Evolutionary conservation across 2,888 invertebrate genomes (phyloP), one percentile per base, ranked within the genome.

Genomic region (Polyploca ridens): DNA sequence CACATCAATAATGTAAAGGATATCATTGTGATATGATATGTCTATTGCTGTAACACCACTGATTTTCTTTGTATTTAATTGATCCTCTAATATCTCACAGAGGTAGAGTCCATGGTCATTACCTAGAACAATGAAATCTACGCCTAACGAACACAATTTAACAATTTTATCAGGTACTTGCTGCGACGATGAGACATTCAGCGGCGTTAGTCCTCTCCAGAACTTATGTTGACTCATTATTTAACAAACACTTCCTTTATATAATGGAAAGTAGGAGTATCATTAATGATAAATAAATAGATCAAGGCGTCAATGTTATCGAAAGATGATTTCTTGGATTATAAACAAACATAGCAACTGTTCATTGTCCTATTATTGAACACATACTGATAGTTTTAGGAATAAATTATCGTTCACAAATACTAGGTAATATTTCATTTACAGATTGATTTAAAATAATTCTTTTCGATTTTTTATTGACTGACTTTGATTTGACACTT

Each of bases 1-100:
- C 62, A 93, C 89, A 87, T 95, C 95, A 69, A 96, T 95, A 67
- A 95, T 89, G 83, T 95, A 96, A 61, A 96, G 86, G 76, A 94
- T 86, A 73, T 95, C 91, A 76, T 94, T 94, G 81, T 95, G 95
- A 77, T 94, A 94, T 73, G 96, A 95, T 84, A 96, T 94, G 89
- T 96, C 96, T 72, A 95, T 90, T 38, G 95, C 95, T 72, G 91
- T 90, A 70, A 95, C 90, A 68, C 94, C 94, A 62, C 91, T 89
- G 63, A 94, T 88, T 82, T 90, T 94, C 69, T 90, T 90, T 74
- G 94, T 91, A 70, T 91, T 82, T 68, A 94, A 82, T 41, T 84
- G 84, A 69, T 91, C 88, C 13, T 90, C 89, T 71, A 87, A 82
- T 73, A 88, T 84, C 73, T 85, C 86, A 73, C 93, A 92, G 71